Percentiles rank a stretch among this genome's conserved stretches.
phyloP scores from a whole-genome alignment of 2,888 invertebrate species.

The Acleris sparsana region DNA sequence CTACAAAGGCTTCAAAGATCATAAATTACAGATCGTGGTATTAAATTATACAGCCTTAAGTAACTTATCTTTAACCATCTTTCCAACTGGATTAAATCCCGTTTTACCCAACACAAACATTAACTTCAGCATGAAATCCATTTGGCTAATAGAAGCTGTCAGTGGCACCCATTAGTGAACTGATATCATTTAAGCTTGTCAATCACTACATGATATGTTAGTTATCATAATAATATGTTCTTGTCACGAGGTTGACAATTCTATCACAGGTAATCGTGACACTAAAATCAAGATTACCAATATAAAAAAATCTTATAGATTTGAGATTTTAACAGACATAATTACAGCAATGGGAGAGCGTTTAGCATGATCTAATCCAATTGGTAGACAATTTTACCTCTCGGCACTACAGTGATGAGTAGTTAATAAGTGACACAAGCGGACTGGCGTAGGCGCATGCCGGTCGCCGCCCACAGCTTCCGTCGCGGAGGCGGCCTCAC shows the following conservation, averaged over 20 bases:
- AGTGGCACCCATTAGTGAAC: slow-evolving; percentile 24
- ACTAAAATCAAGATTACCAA: background rate
- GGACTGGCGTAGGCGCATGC: slow-evolving; percentile 66
- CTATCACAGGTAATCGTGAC: slow-evolving; percentile 20
- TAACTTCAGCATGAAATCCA: slow-evolving; percentile 14
- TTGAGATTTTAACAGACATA: background rate
- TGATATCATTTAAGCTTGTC: slow-evolving; percentile 27
- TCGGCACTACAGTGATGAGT: slow-evolving; percentile 50
- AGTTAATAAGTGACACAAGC: slow-evolving; percentile 75
- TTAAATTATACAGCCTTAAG: slow-evolving; percentile 31
- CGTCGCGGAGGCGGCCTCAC: slow-evolving; percentile 72
- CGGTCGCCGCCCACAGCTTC: slow-evolving; percentile 76
- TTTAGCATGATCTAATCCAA: background rate
- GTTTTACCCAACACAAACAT: slow-evolving; percentile 11
- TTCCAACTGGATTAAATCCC: slow-evolving; percentile 18
- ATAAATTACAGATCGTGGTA: slow-evolving; percentile 22
- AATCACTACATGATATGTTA: slow-evolving; percentile 28
- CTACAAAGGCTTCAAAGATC: slow-evolving; percentile 27
- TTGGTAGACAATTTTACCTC: slow-evolving; percentile 14
- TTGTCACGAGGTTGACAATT: slow-evolving; percentile 22
- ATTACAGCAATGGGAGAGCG: slow-evolving; percentile 1
- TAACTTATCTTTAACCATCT: slow-evolving; percentile 15
- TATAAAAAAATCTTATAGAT: no score
- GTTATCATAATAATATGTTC: slow-evolving; percentile 17
- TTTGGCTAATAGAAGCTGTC: slow-evolving; percentile 32